phyloP scores from a whole-genome alignment of 2,797 vertebrate genomes.

The Hipposideros larvatus region DNA sequence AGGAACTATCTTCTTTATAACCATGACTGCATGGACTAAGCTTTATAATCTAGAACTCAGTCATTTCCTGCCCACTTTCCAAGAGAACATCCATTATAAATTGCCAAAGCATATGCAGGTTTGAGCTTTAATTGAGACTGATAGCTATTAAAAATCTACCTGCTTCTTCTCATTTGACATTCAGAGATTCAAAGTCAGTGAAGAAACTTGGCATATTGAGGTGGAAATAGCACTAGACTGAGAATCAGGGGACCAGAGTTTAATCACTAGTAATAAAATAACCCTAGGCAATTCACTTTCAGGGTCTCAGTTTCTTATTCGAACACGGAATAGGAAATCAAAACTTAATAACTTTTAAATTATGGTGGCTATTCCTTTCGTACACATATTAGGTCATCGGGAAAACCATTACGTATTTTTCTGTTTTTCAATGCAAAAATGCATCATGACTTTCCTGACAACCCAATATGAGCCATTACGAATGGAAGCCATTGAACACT shows the following conservation, averaged over 20 bases:
- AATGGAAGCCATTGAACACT: conserved; percentile 62
- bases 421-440: too few species aligned
- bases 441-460: too few species aligned
- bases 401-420: too few species aligned
- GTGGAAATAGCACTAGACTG: neutral
- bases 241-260: neutral
- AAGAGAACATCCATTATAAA: neutral
- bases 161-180: neutral
- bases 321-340: conserved; percentile 8
- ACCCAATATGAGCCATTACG: neutral
- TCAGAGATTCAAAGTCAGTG: neutral
- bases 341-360: neutral
- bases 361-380: neutral
- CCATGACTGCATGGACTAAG: neutral
- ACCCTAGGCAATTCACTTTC: neutral
- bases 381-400: neutral
- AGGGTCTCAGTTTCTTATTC: neutral
- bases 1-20: neutral
- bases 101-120: neutral
- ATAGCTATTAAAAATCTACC: neutral
- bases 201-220: neutral
- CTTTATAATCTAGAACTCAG: neutral
- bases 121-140: neutral
- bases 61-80: neutral
- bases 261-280: neutral